Percentiles rank a stretch among this genome's conserved stretches.
Evolutionary conservation across 2,797 vertebrate species (phyloP).

Genomic region (Avahi laniger): DNA sequence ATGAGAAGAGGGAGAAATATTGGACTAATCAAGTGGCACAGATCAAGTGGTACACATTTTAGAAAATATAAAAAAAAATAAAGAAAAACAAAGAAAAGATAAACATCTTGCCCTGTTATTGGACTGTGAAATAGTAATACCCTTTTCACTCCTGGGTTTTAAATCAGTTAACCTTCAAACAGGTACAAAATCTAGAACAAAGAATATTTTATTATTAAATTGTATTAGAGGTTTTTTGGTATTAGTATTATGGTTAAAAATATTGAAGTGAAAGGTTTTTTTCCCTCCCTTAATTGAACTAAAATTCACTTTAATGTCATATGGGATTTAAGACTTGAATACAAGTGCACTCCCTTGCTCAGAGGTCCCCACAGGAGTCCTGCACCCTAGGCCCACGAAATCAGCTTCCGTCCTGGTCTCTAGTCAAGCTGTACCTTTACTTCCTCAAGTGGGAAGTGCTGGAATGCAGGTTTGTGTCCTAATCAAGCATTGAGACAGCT

Average conservation of each 20-base stretch:
- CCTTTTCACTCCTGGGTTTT: not conserved
- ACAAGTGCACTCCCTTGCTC: not conserved
- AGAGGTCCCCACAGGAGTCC: not conserved
- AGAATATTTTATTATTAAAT: not conserved
- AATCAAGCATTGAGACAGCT: not conserved
- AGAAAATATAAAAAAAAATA: not conserved
- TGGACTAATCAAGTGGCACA: not conserved
- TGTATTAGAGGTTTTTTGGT: not conserved
- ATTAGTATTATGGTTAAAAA: not conserved
- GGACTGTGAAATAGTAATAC: not conserved
- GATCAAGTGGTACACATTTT: not conserved
- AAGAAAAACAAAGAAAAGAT: not conserved
- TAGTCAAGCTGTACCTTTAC: not conserved
- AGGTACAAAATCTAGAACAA: not conserved
- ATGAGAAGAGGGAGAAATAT: not conserved
- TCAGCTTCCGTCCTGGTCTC: not conserved
- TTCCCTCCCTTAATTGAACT: not conserved
- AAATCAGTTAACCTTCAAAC: not conserved
- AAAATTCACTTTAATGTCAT: not conserved
- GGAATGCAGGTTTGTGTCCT: not conserved
- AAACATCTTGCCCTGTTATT: not conserved
- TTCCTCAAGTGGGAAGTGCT: not conserved
- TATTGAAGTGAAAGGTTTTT: not conserved
- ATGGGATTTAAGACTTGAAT: not conserved
- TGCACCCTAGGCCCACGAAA: rapidly evolving